Base-by-base conservation (phyloP, 1,140 invertebrate species). In the Druon quercuslanigerum region DNA sequence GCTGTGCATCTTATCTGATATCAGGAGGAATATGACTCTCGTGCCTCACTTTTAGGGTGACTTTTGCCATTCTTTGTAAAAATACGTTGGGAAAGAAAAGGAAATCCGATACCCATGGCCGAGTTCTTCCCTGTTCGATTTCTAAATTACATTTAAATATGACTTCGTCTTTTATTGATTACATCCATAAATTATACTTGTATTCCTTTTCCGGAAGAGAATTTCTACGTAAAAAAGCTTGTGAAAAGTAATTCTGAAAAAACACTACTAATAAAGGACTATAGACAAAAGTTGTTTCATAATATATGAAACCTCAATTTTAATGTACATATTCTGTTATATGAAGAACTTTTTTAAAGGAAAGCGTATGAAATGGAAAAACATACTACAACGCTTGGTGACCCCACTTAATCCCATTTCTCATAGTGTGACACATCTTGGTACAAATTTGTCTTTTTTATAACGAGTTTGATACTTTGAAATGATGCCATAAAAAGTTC, bases 1-100 rank as follows among this genome's bases (percentile, higher is more conserved):
- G 57, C 70, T 54, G 60, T 40, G 71, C 74, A 83, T 82, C 82
- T 88, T 87, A 87, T 88, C 87, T 81, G 33, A 46, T 20, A 82
- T 82, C 80, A 77, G 79, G 73, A 71, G 40, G 79, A 76, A 83
- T 79, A 82, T 66, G 78, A 83, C 66, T 83, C 72, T 71, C 60
- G 66, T 71, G 72, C 56, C 1, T 25, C 40, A 66, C 33, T 66
- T n/a, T 40, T 66, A n/a, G 60, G 60, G 25, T 66, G 60, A 66
- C 13, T 66, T 66, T 66, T 66, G 25, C 57, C 40, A 66, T 66
- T 16, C 25, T 66, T 13, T 66, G 5, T 8, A 16, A 16, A 66
- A 46, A 40, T 6, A 66, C 25, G 57, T 66, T 66, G 60, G 60
- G 54, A 16, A 66, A 66, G 40, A 66, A 40, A 66, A 33, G n/a